Evolutionary conservation across 2,888 invertebrate species (phyloP).

Genomic region (Dryobotodes eremita): DNA sequence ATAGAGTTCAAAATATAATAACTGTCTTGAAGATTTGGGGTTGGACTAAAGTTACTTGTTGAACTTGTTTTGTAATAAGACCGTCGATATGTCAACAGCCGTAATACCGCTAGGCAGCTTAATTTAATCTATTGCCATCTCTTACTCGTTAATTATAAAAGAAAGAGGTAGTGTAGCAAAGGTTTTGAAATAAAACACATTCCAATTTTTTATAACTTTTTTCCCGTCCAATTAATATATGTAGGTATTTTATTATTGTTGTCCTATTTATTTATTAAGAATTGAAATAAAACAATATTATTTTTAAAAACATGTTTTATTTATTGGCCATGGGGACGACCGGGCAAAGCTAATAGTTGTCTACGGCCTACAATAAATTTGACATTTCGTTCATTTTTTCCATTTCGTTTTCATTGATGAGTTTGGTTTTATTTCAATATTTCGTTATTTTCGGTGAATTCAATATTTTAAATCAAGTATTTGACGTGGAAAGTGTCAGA

Average conservation of each 20-base stretch:
- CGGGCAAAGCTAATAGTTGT: too few species aligned
- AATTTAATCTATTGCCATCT: neutral
- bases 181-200: neutral
- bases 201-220: neutral
- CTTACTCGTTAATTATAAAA: neutral
- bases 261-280: slow-evolving; percentile 1
- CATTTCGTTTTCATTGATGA: too few species aligned
- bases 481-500: too few species aligned
- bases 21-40: too few species aligned
- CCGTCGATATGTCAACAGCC: too few species aligned
- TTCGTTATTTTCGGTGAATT: too few species aligned
- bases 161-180: neutral
- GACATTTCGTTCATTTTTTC: too few species aligned
- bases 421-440: too few species aligned
- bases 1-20: neutral
- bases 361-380: too few species aligned
- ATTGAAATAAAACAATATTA: neutral
- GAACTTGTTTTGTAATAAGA: neutral
- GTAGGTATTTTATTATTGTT: neutral
- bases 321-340: too few species aligned
- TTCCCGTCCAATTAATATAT: neutral
- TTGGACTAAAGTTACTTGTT: too few species aligned
- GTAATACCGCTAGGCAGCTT: neutral
- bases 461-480: too few species aligned
- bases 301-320: neutral